phyloP scores from a whole-genome alignment of 2,888 invertebrate genomes.

The Phalera bucephala region DNA sequence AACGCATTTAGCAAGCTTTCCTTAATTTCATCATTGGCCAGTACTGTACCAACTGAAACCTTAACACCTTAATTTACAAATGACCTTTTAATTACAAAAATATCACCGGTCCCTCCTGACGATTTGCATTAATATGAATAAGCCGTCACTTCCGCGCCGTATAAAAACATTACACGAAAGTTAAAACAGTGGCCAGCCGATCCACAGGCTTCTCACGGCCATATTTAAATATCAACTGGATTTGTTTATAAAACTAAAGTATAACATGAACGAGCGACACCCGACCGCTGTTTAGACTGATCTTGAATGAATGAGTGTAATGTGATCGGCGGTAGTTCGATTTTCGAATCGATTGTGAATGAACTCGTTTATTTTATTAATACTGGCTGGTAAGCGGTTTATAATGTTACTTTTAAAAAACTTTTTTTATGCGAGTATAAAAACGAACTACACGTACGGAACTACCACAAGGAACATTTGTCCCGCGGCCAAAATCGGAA shows the following conservation, averaged over 20 bases:
- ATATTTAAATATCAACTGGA: conserved; percentile 66
- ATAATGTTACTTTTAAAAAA: too few species aligned
- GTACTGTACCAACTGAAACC: too few species aligned
- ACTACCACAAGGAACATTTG: too few species aligned
- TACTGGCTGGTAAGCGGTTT: neutral
- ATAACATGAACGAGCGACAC: conserved; percentile 55
- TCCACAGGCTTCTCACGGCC: conserved; percentile 54
- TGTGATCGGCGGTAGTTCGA: conserved; percentile 37
- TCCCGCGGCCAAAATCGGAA: too few species aligned
- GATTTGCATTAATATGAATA: conserved; percentile 26
- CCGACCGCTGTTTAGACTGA: conserved; percentile 75
- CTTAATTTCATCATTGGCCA: too few species aligned
- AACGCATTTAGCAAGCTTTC: too few species aligned
- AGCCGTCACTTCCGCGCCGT: conserved; percentile 38
- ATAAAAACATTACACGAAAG: conserved; percentile 42
- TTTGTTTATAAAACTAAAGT: conserved; percentile 63
- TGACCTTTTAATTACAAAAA: too few species aligned
- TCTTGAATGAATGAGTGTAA: conserved; percentile 70
- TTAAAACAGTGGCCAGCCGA: conserved; percentile 35
- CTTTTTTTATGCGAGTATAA: too few species aligned
- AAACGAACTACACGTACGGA: too few species aligned
- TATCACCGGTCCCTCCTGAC: too few species aligned
- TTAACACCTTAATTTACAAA: too few species aligned
- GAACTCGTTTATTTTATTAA: conserved; percentile 15
- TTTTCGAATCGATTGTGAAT: conserved; percentile 25